Evolutionary conservation across 2,797 vertebrate species (phyloP), one percentile per base, ranked within the genome.

Genomic region (Potorous gilbertii): DNA sequence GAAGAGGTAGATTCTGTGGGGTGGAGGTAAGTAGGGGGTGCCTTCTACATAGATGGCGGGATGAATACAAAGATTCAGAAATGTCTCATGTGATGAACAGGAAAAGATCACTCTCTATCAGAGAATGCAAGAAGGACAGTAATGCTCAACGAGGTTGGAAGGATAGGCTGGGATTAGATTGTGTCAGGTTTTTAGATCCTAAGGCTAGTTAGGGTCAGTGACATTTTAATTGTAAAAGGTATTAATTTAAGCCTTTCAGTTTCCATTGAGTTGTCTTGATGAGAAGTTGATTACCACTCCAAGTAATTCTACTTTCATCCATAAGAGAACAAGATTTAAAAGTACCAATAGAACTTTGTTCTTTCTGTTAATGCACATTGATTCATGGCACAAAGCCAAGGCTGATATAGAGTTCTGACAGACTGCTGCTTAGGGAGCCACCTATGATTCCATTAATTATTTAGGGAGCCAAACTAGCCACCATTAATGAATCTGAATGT

Each of bases 371-470:
- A 96, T 90, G 94, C 66, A 12, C 95, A 74, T 94, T 96, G 97
- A 95, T 91, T 95, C 66, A 14, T 62, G 55, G 54, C 95, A 94
- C 95, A 52, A 52, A 91, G 93, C 66, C 11, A 94, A 93, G 94
- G 94, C 94, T 96, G 66, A 94, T 55, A 55, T 54, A 92, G 54
- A 55, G 81, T 93, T 94, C 95, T 91, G 62, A 95, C 16, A 54
- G 96, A 94, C 74, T 90, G 94, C 81, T 97, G 97, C 96, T 95
- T 10, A 91, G 97, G 96, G 97, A 97, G 93, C 95, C 93, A 96
- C 97, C 97, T 97, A 97, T 95, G 97, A 97, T 97, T 97, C 94
- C 97, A 97, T 98, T 96, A 97, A 98, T 97, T 97, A 97, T 97
- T 97, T 97, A 97, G 96, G 91, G 96, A 96, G 95, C 96, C 94